These are phyloP conservation scores for Oryzias sinensis DNA, from an alignment of 2,797 vertebrate species.

Conservation along the genomic window DNA sequence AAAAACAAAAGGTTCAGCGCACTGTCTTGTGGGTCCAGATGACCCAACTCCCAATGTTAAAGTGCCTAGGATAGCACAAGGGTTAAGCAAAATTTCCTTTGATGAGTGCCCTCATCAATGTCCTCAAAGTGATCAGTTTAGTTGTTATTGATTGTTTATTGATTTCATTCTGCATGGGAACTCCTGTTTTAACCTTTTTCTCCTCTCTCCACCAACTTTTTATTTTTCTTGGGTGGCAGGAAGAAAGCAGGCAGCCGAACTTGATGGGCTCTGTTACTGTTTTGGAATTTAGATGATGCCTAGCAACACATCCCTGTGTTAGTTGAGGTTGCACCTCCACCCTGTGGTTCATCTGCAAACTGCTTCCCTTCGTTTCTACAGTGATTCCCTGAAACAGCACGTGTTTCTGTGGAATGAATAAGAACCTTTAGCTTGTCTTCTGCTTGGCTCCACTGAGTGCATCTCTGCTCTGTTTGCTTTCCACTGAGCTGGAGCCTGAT, in stretches of 20 bases:
- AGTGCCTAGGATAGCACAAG: too few species aligned
- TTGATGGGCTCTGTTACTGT: not conserved
- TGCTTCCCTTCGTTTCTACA: slow-evolving; percentile 26
- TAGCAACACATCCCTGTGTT: not conserved
- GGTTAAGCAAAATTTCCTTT: too few species aligned
- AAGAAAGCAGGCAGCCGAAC: slow-evolving; percentile 5
- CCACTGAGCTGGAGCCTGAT: slow-evolving; percentile 45
- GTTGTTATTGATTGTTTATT: not conserved
- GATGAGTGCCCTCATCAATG: too few species aligned
- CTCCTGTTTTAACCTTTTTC: too few species aligned
- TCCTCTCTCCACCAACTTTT: not conserved
- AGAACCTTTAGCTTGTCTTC: slow-evolving; percentile 11
- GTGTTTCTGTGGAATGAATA: too few species aligned
- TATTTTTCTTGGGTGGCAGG: not conserved
- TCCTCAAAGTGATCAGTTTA: not conserved
- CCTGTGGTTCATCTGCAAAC: slow-evolving; percentile 31
- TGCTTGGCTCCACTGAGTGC: slow-evolving; percentile 4
- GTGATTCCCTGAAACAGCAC: too few species aligned
- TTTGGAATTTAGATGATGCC: not conserved
- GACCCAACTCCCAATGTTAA: too few species aligned
- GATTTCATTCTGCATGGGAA: not conserved
- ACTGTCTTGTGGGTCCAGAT: too few species aligned
- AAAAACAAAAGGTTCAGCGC: too few species aligned
- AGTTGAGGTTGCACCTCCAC: slow-evolving; percentile 23
- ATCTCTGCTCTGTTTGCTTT: slow-evolving; percentile 38